These are phyloP conservation scores for Benthosema pterotum DNA, from an alignment of 2,797 vertebrate genomes.

Conservation along the genomic window DNA sequence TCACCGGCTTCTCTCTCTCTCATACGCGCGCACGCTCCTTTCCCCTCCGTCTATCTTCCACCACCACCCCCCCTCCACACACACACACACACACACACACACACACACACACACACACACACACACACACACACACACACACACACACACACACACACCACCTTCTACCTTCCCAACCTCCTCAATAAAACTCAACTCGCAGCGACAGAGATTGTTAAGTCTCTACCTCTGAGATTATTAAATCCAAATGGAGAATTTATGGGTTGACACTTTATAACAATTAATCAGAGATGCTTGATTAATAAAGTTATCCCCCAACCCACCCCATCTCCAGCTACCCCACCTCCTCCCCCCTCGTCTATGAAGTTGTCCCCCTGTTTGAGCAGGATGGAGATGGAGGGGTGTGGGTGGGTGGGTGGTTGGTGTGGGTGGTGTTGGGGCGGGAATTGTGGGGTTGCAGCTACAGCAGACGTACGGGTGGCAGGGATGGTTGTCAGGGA, in stretches of 20 bases:
- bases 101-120: too few species aligned
- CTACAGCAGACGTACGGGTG: conserved; percentile 65
- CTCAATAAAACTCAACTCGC: conserved; percentile 88
- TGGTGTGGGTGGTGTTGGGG: not conserved
- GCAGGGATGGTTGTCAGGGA: conserved; percentile 82
- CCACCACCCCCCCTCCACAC: not conserved
- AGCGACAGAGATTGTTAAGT: conserved; percentile 86
- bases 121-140: too few species aligned
- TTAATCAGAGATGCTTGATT: conserved; percentile 93
- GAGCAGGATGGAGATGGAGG: conserved; percentile 59
- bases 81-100: too few species aligned
- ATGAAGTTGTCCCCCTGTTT: conserved; percentile 70
- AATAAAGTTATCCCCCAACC: conserved; percentile 83
- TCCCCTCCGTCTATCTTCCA: conserved; percentile 38
- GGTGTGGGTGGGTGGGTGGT: not conserved
- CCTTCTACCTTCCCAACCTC: conserved; percentile 59
- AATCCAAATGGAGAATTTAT: conserved; percentile 93
- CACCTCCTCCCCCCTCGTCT: conserved; percentile 49
- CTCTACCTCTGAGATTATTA: conserved; percentile 91
- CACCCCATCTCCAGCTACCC: conserved; percentile 2
- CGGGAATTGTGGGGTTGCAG: conserved; percentile 55
- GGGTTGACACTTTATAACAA: conserved; percentile 93
- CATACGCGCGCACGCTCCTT: too few species aligned
- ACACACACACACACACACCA: too few species aligned
- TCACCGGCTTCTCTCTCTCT: conserved; percentile 71